Evolutionary conservation across 2,113 vertebrate genomes (phyloP).

Genomic region (Lepus americanus): DNA sequence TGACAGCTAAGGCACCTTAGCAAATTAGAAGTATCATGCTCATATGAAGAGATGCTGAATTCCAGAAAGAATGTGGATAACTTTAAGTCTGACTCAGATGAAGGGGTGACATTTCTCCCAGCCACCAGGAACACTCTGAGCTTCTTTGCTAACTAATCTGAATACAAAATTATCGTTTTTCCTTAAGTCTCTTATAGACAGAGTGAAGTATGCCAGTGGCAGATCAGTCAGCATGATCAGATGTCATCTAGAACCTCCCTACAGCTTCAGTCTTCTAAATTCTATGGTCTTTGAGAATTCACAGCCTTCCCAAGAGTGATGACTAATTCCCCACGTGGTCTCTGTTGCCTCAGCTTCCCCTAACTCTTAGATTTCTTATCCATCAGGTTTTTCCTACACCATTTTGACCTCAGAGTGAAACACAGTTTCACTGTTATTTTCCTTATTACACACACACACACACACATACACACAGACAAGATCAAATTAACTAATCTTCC

Average conservation of each 20-base stretch:
- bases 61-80: conserved; percentile 2
- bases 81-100: background rate
- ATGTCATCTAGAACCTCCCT: background rate
- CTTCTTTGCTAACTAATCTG: background rate
- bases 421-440: background rate
- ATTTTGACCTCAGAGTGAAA: background rate
- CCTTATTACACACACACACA: background rate
- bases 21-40: background rate
- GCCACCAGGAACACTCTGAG: background rate
- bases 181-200: background rate
- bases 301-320: background rate
- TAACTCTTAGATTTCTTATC: background rate
- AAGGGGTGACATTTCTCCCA: background rate
- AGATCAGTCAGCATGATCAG: background rate
- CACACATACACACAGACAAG: background rate
- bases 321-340: background rate
- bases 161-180: background rate
- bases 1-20: background rate
- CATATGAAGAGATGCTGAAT: background rate
- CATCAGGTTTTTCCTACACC: background rate
- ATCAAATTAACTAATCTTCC: background rate
- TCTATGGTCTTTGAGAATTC: background rate
- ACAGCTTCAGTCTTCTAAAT: background rate
- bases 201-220: background rate
- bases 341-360: background rate